Base-by-base conservation (phyloP, 2,888 invertebrate genomes). In the Conops quadrifasciatus region DNA sequence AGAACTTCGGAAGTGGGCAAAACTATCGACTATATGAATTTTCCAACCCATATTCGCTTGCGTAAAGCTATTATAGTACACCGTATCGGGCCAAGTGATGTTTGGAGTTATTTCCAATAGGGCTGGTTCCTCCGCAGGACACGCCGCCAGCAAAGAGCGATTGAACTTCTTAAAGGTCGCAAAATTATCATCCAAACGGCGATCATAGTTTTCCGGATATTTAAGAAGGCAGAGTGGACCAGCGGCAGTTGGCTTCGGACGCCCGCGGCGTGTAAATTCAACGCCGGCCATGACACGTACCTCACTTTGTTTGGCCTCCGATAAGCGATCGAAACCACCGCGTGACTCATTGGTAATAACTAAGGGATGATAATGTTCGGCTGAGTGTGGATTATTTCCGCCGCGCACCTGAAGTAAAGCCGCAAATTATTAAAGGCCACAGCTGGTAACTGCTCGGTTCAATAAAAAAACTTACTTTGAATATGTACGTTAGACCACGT, bases 11-110 rank as follows among this genome's bases (percentile, higher is more conserved):
- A 83, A 73, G 26, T 78, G 80, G 5, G 43, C 77, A 74, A 84
- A 86, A 72, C 80, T 92, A 86, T 97, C 96, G 69, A 97, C 92
- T 28, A 97, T 90, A 85, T 93, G 92, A 81, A 97, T 95, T 85
- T 94, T 94, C 89, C 95, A 96, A 73, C 97, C 97, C 95, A 97
- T 97, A 86, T 96, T 95, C 30, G 93, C 90, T 80, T 95, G 95
- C 3, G 95, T 94, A 86, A 94, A 97, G 72, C 96, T 96, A 87
- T 97, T 93, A 84, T 95, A 95, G 86, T 96, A 97, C 26, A 97
- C 94, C 36, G 90, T 87, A 85, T 97, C 96, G 0, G 97, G 97
- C 93, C 96, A 96, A 2, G 94, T 90, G 60, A 92, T 89, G 85
- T 96, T 95, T 36, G 97, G 97, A 28, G 94, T 92, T 64, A 97